Percentiles rank a stretch among this genome's conserved stretches.
phyloP scores from a whole-genome alignment of 2,888 invertebrate species.

The Nineta flava region DNA sequence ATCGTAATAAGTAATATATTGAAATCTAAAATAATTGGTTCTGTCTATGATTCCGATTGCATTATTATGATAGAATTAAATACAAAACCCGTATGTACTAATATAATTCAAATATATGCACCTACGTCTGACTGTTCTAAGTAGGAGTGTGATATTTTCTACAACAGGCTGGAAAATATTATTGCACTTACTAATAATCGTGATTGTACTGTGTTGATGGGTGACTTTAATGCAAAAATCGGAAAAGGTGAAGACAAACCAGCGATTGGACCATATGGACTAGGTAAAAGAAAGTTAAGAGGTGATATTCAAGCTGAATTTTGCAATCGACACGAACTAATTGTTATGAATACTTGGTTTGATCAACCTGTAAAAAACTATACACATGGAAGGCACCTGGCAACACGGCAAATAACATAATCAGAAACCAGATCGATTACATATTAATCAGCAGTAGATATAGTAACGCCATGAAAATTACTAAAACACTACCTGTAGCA shows the following conservation, averaged over 20 bases:
- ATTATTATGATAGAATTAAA: background rate
- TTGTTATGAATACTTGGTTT: background rate
- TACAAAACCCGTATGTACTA: background rate
- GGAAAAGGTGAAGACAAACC: background rate
- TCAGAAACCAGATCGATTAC: background rate
- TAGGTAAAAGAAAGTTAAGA: background rate
- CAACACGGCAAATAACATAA: background rate
- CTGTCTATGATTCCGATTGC: background rate
- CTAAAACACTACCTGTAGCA: background rate
- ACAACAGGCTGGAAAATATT: background rate
- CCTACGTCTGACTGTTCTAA: background rate
- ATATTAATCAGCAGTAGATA: background rate
- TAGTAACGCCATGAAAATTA: background rate
- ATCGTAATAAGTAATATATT: background rate
- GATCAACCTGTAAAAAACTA: background rate
- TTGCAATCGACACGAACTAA: background rate
- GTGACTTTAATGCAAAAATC: background rate
- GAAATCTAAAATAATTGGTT: background rate
- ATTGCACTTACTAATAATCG: background rate
- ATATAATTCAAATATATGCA: constrained; percentile 1
- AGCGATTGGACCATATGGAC: background rate
- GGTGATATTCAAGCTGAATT: background rate
- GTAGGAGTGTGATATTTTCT: background rate
- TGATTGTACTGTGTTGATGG: background rate
- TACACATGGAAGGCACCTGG: background rate